Percentiles rank a stretch among this genome's conserved stretches.
Evolutionary conservation across 2,113 vertebrate genomes (phyloP).

Genomic region (Hippocampus mohnikei): DNA sequence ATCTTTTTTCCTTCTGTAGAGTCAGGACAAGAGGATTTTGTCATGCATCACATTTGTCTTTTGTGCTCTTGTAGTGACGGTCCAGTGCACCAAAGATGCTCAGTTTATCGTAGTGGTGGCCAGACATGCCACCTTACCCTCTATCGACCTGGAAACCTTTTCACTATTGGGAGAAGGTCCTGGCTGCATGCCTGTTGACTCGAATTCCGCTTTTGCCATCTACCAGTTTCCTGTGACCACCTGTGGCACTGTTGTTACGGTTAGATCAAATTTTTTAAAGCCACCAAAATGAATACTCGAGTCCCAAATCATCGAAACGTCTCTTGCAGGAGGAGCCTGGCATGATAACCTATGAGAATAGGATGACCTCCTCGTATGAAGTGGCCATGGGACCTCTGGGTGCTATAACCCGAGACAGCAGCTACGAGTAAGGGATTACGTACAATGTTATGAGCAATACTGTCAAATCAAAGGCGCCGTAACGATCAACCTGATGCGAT

Average conservation of each 20-base stretch:
- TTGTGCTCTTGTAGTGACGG: slow-evolving; percentile 52
- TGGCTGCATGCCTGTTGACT: slow-evolving; percentile 43
- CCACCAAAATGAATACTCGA: background rate
- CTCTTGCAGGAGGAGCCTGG: slow-evolving; percentile 56
- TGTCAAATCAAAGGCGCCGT: background rate
- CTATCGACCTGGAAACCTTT: slow-evolving; percentile 44
- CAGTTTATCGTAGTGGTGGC: slow-evolving; percentile 64
- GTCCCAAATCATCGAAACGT: background rate
- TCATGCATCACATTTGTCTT: background rate
- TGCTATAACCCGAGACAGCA: slow-evolving; percentile 64
- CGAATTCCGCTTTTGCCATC: slow-evolving; percentile 59
- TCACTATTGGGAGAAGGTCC: slow-evolving; percentile 22
- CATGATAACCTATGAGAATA: slow-evolving; percentile 66
- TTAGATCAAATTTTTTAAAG: slow-evolving; percentile 21
- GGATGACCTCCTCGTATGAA: slow-evolving; percentile 56
- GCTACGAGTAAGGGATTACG: slow-evolving; percentile 58
- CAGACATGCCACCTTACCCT: slow-evolving; percentile 56
- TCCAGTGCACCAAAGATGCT: slow-evolving; percentile 67
- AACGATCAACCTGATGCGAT: background rate
- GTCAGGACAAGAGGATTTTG: background rate
- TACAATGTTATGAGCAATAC: background rate
- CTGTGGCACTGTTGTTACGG: slow-evolving; percentile 60
- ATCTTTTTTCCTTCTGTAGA: background rate
- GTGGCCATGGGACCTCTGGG: slow-evolving; percentile 43
- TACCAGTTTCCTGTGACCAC: slow-evolving; percentile 62